Percentiles rank a stretch among this genome's conserved stretches.
Conservation (phyloP, 2,797 vertebrate species). For the Enteromius anoplus region DNA sequence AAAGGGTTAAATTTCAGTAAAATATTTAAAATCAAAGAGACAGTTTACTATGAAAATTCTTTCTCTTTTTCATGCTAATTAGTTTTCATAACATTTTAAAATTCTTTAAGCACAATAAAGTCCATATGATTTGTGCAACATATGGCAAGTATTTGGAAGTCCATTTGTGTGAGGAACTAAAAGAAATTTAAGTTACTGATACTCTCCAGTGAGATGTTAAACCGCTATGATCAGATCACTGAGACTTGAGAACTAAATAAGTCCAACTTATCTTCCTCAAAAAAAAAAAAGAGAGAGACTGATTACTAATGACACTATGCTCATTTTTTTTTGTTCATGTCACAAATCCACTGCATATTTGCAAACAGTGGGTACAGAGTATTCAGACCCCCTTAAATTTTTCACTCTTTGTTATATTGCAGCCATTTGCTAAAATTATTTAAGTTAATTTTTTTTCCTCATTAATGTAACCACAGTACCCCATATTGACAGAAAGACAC, state of each 20-base stretch:
- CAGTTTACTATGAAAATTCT: neutral
- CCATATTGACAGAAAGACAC: too few species aligned
- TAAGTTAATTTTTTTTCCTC: too few species aligned
- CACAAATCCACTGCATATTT: neutral
- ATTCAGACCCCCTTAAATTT: too few species aligned
- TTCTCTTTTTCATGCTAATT: neutral
- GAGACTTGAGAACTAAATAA: neutral
- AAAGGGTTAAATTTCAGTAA: neutral
- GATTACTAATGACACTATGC: too few species aligned
- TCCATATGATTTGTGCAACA: neutral
- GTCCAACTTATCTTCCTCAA: neutral
- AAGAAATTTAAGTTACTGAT: neutral
- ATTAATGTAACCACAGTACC: too few species aligned
- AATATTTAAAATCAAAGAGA: neutral
- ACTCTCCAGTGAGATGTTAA: constrained; percentile 1
- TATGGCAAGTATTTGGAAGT: neutral
- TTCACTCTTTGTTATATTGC: too few species aligned
- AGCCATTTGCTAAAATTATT: too few species aligned
- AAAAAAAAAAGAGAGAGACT: neutral
- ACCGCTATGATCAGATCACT: neutral
- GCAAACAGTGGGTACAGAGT: too few species aligned
- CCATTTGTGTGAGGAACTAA: neutral
- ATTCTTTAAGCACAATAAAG: neutral
- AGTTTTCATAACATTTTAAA: neutral
- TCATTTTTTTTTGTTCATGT: neutral